Percentiles rank a stretch among this genome's conserved stretches.
phyloP scores from a whole-genome alignment of 2,797 vertebrate genomes.

The Borostomias antarcticus region DNA sequence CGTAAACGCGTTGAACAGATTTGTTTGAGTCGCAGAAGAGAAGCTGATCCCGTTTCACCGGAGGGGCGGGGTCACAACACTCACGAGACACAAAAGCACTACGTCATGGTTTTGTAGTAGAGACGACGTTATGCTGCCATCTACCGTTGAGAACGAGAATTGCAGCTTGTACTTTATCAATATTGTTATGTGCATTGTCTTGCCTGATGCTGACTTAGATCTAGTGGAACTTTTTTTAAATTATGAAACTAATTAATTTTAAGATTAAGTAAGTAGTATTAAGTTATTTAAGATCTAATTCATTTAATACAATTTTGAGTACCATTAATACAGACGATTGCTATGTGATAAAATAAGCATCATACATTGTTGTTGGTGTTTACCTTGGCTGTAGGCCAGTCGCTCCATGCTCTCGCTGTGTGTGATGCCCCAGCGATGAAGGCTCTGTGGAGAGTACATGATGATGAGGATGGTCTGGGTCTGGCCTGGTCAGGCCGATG shows the following conservation, averaged over 20 bases:
- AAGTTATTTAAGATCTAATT: too few relatives aligned
- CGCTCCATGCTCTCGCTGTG: constrained; percentile 83
- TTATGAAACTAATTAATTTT: too few relatives aligned
- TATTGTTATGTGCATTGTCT: neutral
- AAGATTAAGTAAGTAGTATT: neutral
- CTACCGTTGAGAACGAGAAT: constrained; percentile 48
- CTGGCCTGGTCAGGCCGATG: neutral
- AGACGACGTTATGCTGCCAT: constrained; percentile 40
- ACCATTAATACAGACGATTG: neutral
- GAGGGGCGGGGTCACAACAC: constrained; percentile 73
- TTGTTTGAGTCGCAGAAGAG: constrained; percentile 69
- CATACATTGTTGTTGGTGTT: neutral
- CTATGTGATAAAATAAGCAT: neutral
- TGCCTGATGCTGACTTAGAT: neutral
- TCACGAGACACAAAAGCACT: constrained; percentile 69
- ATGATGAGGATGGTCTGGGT: constrained; percentile 6
- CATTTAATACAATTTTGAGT: neutral
- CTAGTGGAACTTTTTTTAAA: too few relatives aligned
- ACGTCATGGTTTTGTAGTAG: constrained; percentile 68
- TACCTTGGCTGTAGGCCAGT: constrained; percentile 80
- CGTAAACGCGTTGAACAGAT: constrained; percentile 28
- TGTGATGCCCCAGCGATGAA: constrained; percentile 83
- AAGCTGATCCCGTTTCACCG: constrained; percentile 51
- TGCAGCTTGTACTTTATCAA: constrained; percentile 10
- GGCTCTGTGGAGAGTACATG: constrained; percentile 84